Conservation (phyloP, 1,140 invertebrate species). For the Pseudomyrmex sp. region DNA sequence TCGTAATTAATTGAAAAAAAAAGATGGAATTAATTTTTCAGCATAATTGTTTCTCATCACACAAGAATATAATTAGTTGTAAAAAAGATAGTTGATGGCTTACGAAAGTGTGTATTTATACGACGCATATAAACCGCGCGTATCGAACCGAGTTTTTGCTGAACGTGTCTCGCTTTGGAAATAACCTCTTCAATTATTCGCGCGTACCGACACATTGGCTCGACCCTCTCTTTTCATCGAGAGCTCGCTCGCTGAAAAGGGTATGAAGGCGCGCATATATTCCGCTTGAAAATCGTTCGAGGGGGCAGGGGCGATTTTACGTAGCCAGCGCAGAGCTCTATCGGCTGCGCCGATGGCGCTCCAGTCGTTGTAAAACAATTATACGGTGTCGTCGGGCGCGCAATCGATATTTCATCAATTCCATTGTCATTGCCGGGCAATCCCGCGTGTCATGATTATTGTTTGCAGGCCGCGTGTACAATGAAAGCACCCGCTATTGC, state of each 20-base stretch:
- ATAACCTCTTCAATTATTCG: constrained; percentile 50
- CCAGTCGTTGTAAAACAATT: constrained; percentile 79
- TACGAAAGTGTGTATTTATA: constrained; percentile 18
- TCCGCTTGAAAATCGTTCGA: constrained; percentile 43
- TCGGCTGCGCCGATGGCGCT: constrained; percentile 64
- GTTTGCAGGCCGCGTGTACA: constrained; percentile 78
- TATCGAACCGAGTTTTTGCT: not conserved
- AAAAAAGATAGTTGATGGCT: not conserved
- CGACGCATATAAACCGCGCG: not conserved
- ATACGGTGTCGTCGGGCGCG: constrained; percentile 77
- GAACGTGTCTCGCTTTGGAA: constrained; percentile 14
- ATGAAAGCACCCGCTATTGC: constrained; percentile 71
- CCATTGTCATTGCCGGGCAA: constrained; percentile 81
- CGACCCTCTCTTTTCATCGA: constrained; percentile 46
- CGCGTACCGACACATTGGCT: constrained; percentile 15
- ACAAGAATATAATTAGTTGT: not conserved
- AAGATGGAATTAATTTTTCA: not conserved
- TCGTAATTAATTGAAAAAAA: not conserved
- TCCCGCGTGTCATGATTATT: constrained; percentile 81
- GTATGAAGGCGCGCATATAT: constrained; percentile 60
- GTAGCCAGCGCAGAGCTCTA: constrained; percentile 54
- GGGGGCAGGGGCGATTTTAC: constrained; percentile 67
- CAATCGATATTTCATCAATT: constrained; percentile 81
- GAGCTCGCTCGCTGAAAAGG: constrained; percentile 35
- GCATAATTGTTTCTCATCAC: not conserved